These are phyloP conservation scores for Zosterops japonicus DNA, from an alignment of 2,113 vertebrate species.

Conservation along the genomic window DNA sequence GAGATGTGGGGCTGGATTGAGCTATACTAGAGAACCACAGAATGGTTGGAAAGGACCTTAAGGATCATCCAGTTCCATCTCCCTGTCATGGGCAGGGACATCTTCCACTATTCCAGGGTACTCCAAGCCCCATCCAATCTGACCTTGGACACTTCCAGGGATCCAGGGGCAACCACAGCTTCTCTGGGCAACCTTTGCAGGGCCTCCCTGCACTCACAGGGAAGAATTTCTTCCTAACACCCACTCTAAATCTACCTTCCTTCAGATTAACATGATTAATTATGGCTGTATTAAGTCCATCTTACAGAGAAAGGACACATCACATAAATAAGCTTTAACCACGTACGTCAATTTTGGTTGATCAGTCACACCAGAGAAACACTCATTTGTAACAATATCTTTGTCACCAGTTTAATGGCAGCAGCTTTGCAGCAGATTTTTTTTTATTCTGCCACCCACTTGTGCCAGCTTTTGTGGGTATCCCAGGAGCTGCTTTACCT, in stretches of 20 bases:
- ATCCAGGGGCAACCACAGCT: not conserved
- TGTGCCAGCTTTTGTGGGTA: not conserved
- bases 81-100: not conserved
- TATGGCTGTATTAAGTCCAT: not conserved
- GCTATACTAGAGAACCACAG: not conserved
- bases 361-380: not conserved
- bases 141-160: not conserved
- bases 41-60: not conserved
- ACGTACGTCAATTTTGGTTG: accelerated
- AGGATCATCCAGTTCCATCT: accelerated
- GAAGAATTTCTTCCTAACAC: not conserved
- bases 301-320: not conserved
- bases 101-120: accelerated
- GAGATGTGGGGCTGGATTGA: accelerated
- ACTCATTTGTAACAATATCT: not conserved
- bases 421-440: not conserved
- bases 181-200: accelerated
- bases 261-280: not conserved
- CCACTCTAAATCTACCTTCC: not conserved
- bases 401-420: not conserved
- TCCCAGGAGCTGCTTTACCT: not conserved
- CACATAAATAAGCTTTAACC: not conserved
- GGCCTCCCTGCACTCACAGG: accelerated
- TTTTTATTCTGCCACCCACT: not conserved
- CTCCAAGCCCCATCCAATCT: accelerated